phyloP scores from a whole-genome alignment of 2,113 vertebrate genomes.

The Sitta europaea region DNA sequence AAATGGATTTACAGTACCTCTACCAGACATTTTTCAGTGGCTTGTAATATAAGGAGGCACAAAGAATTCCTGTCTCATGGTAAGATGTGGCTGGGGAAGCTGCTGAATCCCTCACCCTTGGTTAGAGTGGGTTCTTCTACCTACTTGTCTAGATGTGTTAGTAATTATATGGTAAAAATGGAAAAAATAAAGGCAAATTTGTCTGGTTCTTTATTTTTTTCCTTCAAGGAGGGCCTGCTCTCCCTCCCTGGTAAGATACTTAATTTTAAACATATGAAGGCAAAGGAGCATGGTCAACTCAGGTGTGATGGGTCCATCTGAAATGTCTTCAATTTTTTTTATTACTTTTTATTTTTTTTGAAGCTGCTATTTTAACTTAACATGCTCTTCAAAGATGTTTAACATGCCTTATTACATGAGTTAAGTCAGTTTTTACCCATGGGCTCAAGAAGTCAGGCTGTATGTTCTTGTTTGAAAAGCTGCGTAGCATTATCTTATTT shows the following conservation, averaged over 20 bases:
- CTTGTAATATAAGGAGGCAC: background rate
- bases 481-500: background rate
- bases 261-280: background rate
- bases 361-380: background rate
- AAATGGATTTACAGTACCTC: background rate
- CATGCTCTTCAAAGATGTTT: background rate
- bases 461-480: background rate
- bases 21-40: background rate
- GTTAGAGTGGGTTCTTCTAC: background rate
- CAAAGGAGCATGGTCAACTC: background rate
- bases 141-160: background rate
- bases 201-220: background rate
- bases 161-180: background rate
- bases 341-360: background rate
- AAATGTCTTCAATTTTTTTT: background rate
- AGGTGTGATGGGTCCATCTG: background rate
- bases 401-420: background rate
- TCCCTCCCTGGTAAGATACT: fast-evolving
- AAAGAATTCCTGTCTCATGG: background rate
- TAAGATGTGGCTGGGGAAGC: background rate
- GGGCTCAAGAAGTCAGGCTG: background rate
- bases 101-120: background rate
- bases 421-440: background rate
- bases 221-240: background rate
- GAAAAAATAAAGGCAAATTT: background rate